Evolutionary conservation across 2,888 invertebrate genomes (phyloP).

Genomic region (Tipula lateralis): DNA sequence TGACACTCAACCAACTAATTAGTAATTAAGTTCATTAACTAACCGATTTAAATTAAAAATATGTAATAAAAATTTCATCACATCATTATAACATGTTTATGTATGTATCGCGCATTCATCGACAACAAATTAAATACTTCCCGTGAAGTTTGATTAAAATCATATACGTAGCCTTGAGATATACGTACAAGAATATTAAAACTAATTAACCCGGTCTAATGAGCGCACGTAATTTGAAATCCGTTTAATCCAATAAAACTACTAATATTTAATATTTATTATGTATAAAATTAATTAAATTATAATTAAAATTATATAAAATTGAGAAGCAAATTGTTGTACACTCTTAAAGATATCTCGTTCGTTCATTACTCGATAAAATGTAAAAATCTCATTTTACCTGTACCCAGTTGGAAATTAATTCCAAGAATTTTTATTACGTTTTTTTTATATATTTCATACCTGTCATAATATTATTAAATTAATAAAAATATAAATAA

Average conservation of each 20-base stretch:
- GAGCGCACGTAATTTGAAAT: not conserved
- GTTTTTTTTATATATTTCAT: not conserved
- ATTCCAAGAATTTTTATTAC: not conserved
- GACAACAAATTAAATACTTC: not conserved
- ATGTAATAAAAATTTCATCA: not conserved
- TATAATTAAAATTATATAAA: not conserved
- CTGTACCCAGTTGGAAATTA: not conserved
- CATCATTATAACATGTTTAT: not conserved
- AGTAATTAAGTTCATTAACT: not conserved
- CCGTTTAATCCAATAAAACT: not conserved
- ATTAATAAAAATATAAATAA: not conserved
- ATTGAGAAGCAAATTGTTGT: not conserved
- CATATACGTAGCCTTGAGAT: not conserved
- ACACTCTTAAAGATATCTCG: not conserved
- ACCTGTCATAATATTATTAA: slow-evolving; percentile 13
- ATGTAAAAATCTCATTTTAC: not conserved
- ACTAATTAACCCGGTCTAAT: not conserved
- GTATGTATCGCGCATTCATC: not conserved
- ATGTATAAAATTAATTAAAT: not conserved
- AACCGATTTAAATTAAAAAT: not conserved
- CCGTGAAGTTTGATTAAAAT: not conserved
- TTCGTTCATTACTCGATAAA: not conserved
- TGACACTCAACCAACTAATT: not conserved
- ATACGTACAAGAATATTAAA: not conserved
- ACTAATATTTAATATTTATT: not conserved